phyloP scores from a whole-genome alignment of 2,797 vertebrate species.

The Allobates femoralis region DNA sequence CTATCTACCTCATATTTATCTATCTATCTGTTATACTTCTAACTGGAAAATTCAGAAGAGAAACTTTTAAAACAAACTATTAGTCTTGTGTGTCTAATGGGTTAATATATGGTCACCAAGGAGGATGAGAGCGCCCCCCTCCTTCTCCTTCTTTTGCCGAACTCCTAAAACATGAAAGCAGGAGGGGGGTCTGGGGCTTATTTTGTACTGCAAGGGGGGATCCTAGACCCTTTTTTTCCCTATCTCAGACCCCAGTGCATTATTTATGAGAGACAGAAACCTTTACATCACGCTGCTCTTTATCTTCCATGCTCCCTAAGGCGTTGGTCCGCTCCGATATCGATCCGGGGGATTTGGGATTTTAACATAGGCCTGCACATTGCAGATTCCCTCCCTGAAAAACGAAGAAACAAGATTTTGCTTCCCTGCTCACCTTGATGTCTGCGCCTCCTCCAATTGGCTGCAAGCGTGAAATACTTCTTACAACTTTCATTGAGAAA shows the following conservation, averaged over 20 bases:
- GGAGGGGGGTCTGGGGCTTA: constrained; percentile 14
- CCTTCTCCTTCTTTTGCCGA: constrained; percentile 18
- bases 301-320: constrained; percentile 58
- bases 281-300: constrained; percentile 44
- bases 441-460: constrained; percentile 46
- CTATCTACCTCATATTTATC: background rate
- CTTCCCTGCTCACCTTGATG: constrained; percentile 56
- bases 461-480: constrained; percentile 50
- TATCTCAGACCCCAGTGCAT: constrained; percentile 60
- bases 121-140: background rate
- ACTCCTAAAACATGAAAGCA: constrained; percentile 51
- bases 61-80: constrained; percentile 22
- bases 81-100: constrained; percentile 45
- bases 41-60: background rate
- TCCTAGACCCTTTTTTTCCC: constrained; percentile 50
- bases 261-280: constrained; percentile 60
- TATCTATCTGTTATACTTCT: background rate
- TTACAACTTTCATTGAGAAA: constrained; percentile 44
- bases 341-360: constrained; percentile 51
- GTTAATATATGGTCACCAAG: constrained; percentile 34
- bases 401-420: constrained; percentile 23
- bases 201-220: constrained; percentile 52
- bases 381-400: constrained; percentile 22
- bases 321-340: constrained; percentile 53
- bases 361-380: constrained; percentile 40